A percentile compares a stretch with the other conserved stretches of the same genome.
Conservation (phyloP, 2,797 vertebrate genomes). For the Serranus cabrilla region DNA sequence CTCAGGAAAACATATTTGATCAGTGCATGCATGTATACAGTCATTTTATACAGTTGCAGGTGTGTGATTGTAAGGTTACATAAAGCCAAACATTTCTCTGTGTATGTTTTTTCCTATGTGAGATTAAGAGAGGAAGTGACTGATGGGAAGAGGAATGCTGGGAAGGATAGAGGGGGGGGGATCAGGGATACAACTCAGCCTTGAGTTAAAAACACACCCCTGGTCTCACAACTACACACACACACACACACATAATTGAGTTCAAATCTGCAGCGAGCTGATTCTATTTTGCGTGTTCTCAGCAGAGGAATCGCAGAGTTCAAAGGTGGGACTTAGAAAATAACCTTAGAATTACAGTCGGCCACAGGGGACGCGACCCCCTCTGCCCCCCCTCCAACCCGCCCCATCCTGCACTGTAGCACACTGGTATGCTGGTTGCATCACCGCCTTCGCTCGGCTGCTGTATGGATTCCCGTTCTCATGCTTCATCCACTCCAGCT, state of each 20-base stretch:
- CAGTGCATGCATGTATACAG: neutral
- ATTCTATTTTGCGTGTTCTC: conserved; percentile 52
- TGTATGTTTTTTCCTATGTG: conserved; percentile 52
- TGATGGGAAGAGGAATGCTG: conserved; percentile 76
- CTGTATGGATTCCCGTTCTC: conserved; percentile 42
- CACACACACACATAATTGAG: neutral
- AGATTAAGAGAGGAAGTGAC: conserved; percentile 80
- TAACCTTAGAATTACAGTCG: conserved; percentile 54
- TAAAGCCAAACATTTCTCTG: neutral
- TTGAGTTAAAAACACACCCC: conserved; percentile 52
- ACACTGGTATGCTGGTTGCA: conserved; percentile 43
- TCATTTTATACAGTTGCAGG: conserved; percentile 21
- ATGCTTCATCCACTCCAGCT: conserved; percentile 47
- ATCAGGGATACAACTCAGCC: conserved; percentile 3
- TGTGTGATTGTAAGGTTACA: neutral
- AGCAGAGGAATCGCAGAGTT: conserved; percentile 45
- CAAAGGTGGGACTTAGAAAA: conserved; percentile 57
- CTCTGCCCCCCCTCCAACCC: conserved; percentile 19
- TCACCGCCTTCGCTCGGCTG: conserved; percentile 12
- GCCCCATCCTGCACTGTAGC: conserved; percentile 6
- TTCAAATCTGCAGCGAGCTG: neutral
- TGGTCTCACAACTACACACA: conserved; percentile 21
- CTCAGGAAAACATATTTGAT: conserved; percentile 9
- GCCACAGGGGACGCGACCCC: conserved; percentile 47
- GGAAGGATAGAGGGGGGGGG: conserved; percentile 46